Base-by-base conservation (phyloP, 2,888 invertebrate genomes). In the Temnothorax ravouxi region DNA sequence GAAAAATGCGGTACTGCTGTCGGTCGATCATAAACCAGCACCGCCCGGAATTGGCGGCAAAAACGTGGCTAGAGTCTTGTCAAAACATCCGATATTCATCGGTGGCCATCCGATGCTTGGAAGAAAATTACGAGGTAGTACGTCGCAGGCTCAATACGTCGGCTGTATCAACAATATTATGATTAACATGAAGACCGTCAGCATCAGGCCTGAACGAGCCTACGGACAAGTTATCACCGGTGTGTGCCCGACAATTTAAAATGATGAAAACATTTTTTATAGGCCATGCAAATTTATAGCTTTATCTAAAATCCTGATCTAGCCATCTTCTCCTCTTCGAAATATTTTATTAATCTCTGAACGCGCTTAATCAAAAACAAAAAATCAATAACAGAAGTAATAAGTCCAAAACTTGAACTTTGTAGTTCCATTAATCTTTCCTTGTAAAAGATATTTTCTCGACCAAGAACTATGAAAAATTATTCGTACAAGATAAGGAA, bases 1-100 rank as follows among this genome's bases (percentile, higher is more conserved):
- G n/a, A 98, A 98, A 95, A 98, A 98, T 94, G 97, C 99, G 29
- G 97, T 99, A 6, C 97, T 97, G 0, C 95, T 99, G 76, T 97
- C 97, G 0, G 98, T 99, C 1, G 98, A 99, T 95, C 97, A 97
- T 11, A 96, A 97, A 82, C 97, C 97, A 92, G 97, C 97, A 0
- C 96, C 96, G 87, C 97, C 98, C 0, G 88, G 86, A 56, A 85
- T 89, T 1, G 97, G 97, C 6, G 88, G 86, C 4, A 96, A 96
- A 34, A 96, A 96, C 25, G 95, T 96, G 34, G 95, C 96, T 0
- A 96, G 97, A 0, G 98, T 98, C 0, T 97, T 97, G 91, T 98
- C 98, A 0, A 97, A 97, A 44, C 97, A 98, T 86, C 98, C 98
- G 0, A 95, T 99, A 50, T 99, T 97, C 95, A 96, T 99, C 91